Conservation (phyloP, 2,888 invertebrate species). For the Pristionchus entomophagus region DNA sequence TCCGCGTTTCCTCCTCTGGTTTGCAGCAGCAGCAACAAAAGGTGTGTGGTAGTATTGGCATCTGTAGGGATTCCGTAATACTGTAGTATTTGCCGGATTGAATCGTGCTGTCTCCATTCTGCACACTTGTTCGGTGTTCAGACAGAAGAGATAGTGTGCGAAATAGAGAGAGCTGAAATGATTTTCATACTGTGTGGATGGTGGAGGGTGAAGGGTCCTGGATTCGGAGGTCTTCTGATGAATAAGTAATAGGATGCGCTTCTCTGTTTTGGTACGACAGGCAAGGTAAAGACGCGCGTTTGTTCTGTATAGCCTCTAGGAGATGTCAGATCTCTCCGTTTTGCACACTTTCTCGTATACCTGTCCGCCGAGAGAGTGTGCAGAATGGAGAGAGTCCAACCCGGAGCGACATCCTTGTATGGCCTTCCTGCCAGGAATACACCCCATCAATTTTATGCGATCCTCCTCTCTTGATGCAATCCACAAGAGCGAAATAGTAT, state of each 20-base stretch:
- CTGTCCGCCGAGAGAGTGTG: too few species aligned
- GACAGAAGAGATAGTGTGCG: not conserved
- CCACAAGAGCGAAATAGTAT: not conserved
- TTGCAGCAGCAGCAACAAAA: not conserved
- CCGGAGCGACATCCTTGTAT: too few species aligned
- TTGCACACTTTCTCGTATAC: too few species aligned
- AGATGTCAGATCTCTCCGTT: too few species aligned
- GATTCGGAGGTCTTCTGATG: too few species aligned
- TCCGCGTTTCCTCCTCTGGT: constrained; percentile 8
- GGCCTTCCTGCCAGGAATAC: too few species aligned
- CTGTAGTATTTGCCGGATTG: not conserved
- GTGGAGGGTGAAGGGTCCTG: too few species aligned
- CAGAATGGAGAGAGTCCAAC: too few species aligned
- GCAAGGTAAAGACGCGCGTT: not conserved
- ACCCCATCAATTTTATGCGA: constrained; percentile 16
- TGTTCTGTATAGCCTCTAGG: not conserved
- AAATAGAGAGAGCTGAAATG: not conserved
- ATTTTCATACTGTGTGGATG: too few species aligned
- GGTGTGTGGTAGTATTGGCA: not conserved
- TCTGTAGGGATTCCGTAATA: constrained; percentile 10
- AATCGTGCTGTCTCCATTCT: too few species aligned
- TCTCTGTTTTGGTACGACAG: not conserved
- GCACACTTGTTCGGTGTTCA: too few species aligned
- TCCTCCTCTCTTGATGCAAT: not conserved
- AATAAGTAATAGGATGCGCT: not conserved